Evolutionary conservation across 2,888 invertebrate genomes (phyloP).

Genomic region (Lydus trimaculatus): DNA sequence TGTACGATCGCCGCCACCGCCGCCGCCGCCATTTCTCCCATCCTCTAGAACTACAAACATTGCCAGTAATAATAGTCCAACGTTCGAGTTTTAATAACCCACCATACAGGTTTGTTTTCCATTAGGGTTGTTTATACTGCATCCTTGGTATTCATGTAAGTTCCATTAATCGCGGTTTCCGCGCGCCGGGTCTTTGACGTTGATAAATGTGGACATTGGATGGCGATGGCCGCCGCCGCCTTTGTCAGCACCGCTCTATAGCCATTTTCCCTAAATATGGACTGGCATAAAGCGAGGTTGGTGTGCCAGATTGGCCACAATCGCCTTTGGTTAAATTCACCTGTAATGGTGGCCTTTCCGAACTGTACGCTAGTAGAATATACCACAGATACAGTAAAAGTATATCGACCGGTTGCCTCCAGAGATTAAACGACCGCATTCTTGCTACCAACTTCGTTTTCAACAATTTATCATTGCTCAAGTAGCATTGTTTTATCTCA

Average conservation of each 20-base stretch:
- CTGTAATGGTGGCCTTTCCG: background rate
- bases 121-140: conserved; percentile 54
- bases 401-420: conserved; percentile 26
- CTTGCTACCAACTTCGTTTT: conserved; percentile 41
- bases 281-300: background rate
- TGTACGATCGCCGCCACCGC: conserved; percentile 35
- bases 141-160: conserved; percentile 55
- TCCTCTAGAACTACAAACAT: background rate
- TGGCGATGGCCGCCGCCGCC: conserved; percentile 39
- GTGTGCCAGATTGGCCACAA: conserved; percentile 9
- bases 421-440: conserved; percentile 44
- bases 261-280: background rate
- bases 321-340: conserved; percentile 27
- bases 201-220: conserved; percentile 53
- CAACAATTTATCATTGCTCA: conserved; percentile 49
- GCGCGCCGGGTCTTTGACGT: conserved; percentile 50
- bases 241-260: conserved; percentile 47
- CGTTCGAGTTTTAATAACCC: conserved; percentile 47
- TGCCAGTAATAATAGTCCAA: conserved; percentile 40
- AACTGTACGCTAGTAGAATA: background rate
- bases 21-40: background rate
- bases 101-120: conserved; percentile 52
- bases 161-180: conserved; percentile 56
- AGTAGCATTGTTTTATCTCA: conserved; percentile 46
- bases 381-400: background rate